A percentile compares a stretch with the other conserved stretches of the same genome.
Conservation (phyloP, 2,113 vertebrate species). For the Indri indri region DNA sequence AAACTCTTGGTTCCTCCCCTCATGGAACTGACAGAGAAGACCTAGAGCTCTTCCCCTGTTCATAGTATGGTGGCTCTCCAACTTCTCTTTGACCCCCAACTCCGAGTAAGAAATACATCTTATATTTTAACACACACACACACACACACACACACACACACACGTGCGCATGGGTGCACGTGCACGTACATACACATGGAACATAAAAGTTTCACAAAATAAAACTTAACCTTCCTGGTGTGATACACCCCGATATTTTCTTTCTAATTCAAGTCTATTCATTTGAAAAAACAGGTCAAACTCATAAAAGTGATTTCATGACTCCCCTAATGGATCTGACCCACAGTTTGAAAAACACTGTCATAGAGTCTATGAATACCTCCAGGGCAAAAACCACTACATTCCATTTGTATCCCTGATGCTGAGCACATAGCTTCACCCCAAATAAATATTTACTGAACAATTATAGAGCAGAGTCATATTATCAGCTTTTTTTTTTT, state of each 20-base stretch:
- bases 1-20: background rate
- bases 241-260: background rate
- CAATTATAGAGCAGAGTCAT: background rate
- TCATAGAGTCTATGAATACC: background rate
- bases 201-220: background rate
- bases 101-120: background rate
- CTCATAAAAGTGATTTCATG: background rate
- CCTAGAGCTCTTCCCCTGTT: background rate
- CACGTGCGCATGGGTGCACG: no score
- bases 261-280: background rate
- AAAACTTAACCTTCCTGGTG: background rate
- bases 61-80: background rate
- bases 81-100: background rate
- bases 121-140: background rate
- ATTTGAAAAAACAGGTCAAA: background rate
- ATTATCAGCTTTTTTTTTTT: background rate
- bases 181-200: background rate
- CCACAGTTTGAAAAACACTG: background rate
- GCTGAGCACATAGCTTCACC: background rate
- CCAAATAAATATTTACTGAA: slow-evolving; percentile 23
- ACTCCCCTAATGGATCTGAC: background rate
- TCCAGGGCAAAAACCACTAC: background rate
- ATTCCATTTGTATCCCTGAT: background rate
- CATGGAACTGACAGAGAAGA: background rate
- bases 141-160: no score